Evolutionary conservation across 2,113 vertebrate genomes (phyloP).

Genomic region (Mungos mungo): DNA sequence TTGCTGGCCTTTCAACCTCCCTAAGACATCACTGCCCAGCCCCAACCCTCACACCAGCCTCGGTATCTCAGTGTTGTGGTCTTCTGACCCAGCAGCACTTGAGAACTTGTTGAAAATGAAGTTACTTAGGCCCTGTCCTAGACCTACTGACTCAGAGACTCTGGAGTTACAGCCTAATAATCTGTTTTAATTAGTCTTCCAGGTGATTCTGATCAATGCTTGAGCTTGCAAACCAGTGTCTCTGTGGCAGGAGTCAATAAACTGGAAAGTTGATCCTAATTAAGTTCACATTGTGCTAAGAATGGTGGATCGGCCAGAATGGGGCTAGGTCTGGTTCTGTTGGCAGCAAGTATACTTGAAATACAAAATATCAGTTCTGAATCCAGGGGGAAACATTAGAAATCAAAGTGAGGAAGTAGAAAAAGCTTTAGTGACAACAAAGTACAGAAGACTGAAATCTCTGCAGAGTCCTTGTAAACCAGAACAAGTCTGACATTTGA

Average conservation of each 20-base stretch:
- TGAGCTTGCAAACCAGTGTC: neutral
- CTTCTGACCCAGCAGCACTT: neutral
- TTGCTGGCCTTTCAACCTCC: neutral
- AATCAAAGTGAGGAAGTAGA: neutral
- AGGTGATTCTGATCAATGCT: neutral
- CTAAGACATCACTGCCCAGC: neutral
- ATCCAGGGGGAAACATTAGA: neutral
- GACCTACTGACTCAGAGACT: neutral
- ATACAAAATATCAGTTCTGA: neutral
- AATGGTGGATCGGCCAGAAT: neutral
- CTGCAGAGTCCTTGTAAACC: neutral
- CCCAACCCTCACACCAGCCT: neutral
- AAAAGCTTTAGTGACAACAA: neutral
- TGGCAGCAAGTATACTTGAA: neutral
- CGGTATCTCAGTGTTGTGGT: neutral
- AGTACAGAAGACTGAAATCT: neutral
- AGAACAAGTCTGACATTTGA: neutral
- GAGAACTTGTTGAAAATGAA: neutral
- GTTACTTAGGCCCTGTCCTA: neutral
- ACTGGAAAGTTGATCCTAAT: neutral
- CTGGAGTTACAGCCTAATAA: neutral
- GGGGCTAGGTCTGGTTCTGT: neutral
- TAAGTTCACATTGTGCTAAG: neutral
- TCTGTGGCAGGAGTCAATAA: neutral
- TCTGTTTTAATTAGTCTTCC: neutral